These are phyloP conservation scores for Arctia plantaginis DNA, from an alignment of 2,888 invertebrate genomes.

Conservation along the genomic window DNA sequence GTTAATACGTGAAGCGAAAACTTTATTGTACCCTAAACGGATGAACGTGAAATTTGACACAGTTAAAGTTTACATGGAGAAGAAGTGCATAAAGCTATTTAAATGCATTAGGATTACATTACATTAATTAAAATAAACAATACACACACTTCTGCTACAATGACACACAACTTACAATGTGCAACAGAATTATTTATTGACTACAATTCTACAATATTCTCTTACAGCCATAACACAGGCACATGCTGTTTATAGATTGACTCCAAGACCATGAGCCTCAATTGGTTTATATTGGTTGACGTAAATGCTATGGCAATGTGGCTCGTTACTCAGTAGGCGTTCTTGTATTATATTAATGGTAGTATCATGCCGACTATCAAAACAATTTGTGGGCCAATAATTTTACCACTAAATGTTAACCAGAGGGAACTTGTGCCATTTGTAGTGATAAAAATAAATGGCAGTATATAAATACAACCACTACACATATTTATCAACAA, in stretches of 20 bases:
- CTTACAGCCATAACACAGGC: conserved; percentile 47
- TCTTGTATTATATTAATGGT: conserved; percentile 41
- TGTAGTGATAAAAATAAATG: not conserved
- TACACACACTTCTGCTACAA: too few relatives aligned
- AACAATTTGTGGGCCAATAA: conserved; percentile 29
- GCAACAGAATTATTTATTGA: conserved; percentile 49
- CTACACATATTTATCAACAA: not conserved
- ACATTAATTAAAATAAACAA: too few relatives aligned
- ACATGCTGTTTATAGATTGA: conserved; percentile 58
- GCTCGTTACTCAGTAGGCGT: conserved; percentile 36
- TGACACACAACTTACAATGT: not conserved
- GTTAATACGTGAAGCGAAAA: too few relatives aligned
- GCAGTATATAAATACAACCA: not conserved
- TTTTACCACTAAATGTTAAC: not conserved
- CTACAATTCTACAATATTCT: conserved; percentile 55
- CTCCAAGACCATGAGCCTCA: conserved; percentile 64
- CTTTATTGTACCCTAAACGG: too few relatives aligned
- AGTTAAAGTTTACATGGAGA: too few relatives aligned
- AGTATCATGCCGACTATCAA: conserved; percentile 39
- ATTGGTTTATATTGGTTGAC: conserved; percentile 76
- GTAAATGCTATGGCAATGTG: conserved; percentile 62
- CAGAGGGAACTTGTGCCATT: not conserved
- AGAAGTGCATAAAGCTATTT: too few relatives aligned
- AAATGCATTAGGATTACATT: too few relatives aligned
- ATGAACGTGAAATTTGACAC: too few relatives aligned